Conservation (phyloP, 2,113 vertebrate species). For the Probosciger aterrimus region DNA sequence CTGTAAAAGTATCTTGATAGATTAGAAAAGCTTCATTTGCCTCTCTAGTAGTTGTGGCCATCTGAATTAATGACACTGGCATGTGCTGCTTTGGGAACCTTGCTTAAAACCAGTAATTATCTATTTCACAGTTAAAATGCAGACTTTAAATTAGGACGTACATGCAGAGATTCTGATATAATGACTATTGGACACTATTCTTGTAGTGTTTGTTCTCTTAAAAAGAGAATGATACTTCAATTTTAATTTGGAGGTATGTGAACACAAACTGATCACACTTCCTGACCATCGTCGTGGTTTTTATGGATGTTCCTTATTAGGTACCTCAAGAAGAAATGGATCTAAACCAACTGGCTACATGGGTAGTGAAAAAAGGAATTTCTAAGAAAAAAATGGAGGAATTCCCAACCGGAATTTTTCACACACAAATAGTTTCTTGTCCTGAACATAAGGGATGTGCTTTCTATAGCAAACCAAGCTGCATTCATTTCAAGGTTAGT, state of each 20-base stretch:
- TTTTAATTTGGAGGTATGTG: not conserved
- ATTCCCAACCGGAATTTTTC: constrained; percentile 22
- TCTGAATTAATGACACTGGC: not conserved
- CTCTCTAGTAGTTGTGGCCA: not conserved
- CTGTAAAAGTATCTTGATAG: not conserved
- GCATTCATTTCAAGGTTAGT: constrained; percentile 87
- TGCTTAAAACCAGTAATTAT: not conserved
- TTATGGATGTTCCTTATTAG: constrained; percentile 14
- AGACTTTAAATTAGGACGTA: not conserved
- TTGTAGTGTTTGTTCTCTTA: not conserved
- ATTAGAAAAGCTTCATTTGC: not conserved
- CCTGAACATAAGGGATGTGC: constrained; percentile 69
- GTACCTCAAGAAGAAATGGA: constrained; percentile 28
- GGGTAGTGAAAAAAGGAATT: constrained; percentile 53
- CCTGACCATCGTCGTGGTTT: not conserved
- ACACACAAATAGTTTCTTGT: constrained; percentile 63
- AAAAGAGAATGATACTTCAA: not conserved
- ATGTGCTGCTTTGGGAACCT: not conserved
- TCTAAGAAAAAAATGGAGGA: not conserved
- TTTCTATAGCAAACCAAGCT: constrained; percentile 87
- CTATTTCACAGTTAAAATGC: not conserved
- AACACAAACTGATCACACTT: constrained; percentile 2
- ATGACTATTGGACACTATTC: not conserved
- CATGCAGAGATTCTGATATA: not conserved
- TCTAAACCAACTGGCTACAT: not conserved